phyloP scores from a whole-genome alignment of 1,140 invertebrate genomes.

The Magallana gigas region DNA sequence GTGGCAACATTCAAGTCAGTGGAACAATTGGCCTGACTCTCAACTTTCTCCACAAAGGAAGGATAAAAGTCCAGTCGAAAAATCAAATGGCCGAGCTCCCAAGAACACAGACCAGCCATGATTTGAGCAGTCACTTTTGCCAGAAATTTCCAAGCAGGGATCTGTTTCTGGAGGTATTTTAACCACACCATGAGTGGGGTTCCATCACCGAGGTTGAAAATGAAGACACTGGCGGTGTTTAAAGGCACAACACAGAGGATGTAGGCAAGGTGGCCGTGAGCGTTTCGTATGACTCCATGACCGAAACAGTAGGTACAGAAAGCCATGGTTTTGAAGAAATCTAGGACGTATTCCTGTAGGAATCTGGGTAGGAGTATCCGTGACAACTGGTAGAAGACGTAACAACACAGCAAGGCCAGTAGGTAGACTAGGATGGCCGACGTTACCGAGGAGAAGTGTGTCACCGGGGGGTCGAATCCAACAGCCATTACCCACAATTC shows the following conservation, averaged over 20 bases:
- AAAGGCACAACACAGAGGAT: conserved; percentile 30
- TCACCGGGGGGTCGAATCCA: conserved; percentile 12
- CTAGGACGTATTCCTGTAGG: not conserved
- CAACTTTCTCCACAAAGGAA: conserved; percentile 25
- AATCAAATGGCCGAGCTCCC: conserved; percentile 21
- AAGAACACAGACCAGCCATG: conserved; percentile 30
- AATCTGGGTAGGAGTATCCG: not conserved
- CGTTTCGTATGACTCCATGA: conserved; percentile 9
- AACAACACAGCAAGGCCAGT: not conserved
- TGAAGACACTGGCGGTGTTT: conserved; percentile 36
- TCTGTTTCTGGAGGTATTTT: not conserved
- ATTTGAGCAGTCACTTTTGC: conserved; percentile 18
- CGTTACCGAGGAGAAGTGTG: conserved; percentile 1
- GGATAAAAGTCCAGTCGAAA: conserved; percentile 44
- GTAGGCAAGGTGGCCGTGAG: conserved; percentile 40
- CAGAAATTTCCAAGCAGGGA: not conserved
- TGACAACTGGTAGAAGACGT: conserved; percentile 32
- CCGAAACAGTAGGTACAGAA: conserved; percentile 49
- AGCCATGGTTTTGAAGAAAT: conserved; percentile 49
- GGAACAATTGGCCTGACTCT: not conserved
- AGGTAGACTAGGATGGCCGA: conserved; percentile 6
- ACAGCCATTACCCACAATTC: conserved; percentile 27
- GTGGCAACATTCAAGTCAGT: conserved; percentile 22
- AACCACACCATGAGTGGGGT: conserved; percentile 36
- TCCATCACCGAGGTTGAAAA: conserved; percentile 35